Evolutionary conservation across 1,140 invertebrate species (phyloP).

Genomic region (Pseudomyrmex pallidus): DNA sequence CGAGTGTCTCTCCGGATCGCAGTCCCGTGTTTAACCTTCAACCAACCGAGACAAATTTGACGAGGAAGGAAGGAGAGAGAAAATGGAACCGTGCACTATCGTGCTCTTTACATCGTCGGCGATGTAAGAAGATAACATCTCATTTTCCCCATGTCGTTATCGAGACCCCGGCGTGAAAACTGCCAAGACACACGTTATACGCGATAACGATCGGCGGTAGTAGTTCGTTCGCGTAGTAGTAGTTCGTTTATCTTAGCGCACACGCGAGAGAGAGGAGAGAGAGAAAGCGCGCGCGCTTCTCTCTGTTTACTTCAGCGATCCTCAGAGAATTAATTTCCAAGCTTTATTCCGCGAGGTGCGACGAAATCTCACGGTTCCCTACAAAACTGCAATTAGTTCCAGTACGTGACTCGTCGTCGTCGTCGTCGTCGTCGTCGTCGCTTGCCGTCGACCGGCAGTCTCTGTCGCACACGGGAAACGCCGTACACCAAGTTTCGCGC

Average conservation of each 20-base stretch:
- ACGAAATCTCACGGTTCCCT: constrained; percentile 47
- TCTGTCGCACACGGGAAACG: constrained; percentile 58
- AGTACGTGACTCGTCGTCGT: constrained; percentile 70
- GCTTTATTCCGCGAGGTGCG: constrained; percentile 35
- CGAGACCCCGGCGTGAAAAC: neutral
- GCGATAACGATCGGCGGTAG: constrained; percentile 29
- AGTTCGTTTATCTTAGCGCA: constrained; percentile 26
- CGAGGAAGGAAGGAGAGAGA: neutral
- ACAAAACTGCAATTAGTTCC: constrained; percentile 75
- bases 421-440: neutral
- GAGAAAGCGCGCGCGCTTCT: neutral
- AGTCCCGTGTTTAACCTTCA: constrained; percentile 37
- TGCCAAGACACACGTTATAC: constrained; percentile 8
- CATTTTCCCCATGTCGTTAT: constrained; percentile 14
- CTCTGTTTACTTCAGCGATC: constrained; percentile 46
- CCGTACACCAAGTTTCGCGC: constrained; percentile 58
- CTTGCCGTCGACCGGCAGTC: constrained; percentile 52
- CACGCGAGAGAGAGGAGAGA: neutral
- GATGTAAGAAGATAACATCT: constrained; percentile 1
- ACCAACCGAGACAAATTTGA: constrained; percentile 12
- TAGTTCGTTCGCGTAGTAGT: constrained; percentile 12
- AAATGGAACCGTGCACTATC: no score
- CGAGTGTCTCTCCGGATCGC: neutral
- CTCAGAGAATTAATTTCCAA: constrained; percentile 50
- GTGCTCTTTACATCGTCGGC: no score